Conservation (phyloP, 2,888 invertebrate species). For the Sabellastarte sp. region DNA sequence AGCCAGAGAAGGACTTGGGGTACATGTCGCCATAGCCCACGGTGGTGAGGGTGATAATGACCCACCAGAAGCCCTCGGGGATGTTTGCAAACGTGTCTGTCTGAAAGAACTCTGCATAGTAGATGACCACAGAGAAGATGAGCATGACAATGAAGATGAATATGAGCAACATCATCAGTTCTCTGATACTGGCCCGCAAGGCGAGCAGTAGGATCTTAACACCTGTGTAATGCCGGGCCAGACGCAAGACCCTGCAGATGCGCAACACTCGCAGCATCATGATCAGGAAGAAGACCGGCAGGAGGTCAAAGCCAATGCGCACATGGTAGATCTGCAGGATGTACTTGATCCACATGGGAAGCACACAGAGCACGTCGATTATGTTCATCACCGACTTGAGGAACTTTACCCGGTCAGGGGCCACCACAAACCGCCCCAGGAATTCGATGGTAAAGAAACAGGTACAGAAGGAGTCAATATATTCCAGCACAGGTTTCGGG, state of each 20-base stretch:
- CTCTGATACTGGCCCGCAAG: constrained; percentile 31
- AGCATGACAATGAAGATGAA: constrained; percentile 34
- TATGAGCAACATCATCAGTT: constrained; percentile 34
- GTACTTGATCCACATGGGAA: constrained; percentile 32
- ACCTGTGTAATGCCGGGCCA: constrained; percentile 35
- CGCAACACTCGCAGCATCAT: constrained; percentile 32
- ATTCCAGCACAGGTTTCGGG: constrained; percentile 24
- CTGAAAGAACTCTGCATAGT: constrained; percentile 35
- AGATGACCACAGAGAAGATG: constrained; percentile 38
- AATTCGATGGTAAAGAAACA: constrained; percentile 37
- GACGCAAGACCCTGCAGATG: constrained; percentile 34
- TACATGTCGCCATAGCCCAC: constrained; percentile 46
- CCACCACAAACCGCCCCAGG: constrained; percentile 30
- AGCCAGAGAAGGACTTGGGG: constrained; percentile 38
- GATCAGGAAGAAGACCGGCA: constrained; percentile 27
- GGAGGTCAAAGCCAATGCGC: constrained; percentile 18
- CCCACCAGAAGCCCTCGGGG: constrained; percentile 40
- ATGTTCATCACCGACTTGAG: constrained; percentile 30
- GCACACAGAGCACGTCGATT: constrained; percentile 29
- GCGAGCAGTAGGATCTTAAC: constrained; percentile 37
- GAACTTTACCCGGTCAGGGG: constrained; percentile 29
- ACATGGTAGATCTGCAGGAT: constrained; percentile 22
- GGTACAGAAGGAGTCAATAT: constrained; percentile 26
- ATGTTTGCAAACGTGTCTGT: constrained; percentile 33
- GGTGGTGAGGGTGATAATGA: constrained; percentile 43